These are phyloP conservation scores for Acomys russatus DNA, from an alignment of 2,797 vertebrate species.

Conservation along the genomic window DNA sequence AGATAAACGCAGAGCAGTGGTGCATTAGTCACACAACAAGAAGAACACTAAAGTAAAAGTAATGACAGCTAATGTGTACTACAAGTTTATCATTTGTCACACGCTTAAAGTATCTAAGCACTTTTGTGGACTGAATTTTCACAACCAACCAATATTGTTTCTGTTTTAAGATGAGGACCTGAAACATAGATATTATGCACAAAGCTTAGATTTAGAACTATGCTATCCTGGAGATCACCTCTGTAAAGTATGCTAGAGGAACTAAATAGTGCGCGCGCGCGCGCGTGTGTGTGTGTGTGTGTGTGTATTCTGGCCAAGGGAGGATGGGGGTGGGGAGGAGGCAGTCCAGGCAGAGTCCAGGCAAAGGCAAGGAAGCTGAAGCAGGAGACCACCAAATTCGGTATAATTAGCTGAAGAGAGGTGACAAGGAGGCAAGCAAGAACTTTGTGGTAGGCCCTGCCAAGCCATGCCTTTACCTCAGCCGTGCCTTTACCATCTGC, in stretches of 20 bases:
- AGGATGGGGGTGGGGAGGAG: neutral
- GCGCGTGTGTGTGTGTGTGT: neutral
- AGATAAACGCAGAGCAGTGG: neutral
- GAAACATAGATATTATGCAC: conserved; percentile 5
- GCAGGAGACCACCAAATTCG: conserved; percentile 24
- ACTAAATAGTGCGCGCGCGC: neutral
- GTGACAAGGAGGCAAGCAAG: neutral
- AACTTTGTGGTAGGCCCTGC: neutral
- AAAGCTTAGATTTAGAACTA: conserved; percentile 41
- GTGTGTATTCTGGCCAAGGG: neutral
- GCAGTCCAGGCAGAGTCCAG: conserved; percentile 27
- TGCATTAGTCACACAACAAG: neutral
- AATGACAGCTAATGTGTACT: conserved; percentile 34
- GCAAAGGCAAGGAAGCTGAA: conserved; percentile 17
- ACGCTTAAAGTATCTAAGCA: conserved; percentile 50
- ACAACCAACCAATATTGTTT: conserved; percentile 34
- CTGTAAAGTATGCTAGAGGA: conserved; percentile 15
- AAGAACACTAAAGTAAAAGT: conserved; percentile 30
- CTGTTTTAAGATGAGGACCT: conserved; percentile 52
- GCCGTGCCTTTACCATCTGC: conserved; percentile 39
- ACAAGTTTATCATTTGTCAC: conserved; percentile 53
- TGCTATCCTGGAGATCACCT: conserved; percentile 14
- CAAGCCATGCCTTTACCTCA: conserved; percentile 41
- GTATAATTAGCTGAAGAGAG: conserved; percentile 36
- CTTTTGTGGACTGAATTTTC: conserved; percentile 39